These are phyloP conservation scores for Ceyx cyanopectus DNA, from an alignment of 2,113 vertebrate genomes.

Conservation along the genomic window DNA sequence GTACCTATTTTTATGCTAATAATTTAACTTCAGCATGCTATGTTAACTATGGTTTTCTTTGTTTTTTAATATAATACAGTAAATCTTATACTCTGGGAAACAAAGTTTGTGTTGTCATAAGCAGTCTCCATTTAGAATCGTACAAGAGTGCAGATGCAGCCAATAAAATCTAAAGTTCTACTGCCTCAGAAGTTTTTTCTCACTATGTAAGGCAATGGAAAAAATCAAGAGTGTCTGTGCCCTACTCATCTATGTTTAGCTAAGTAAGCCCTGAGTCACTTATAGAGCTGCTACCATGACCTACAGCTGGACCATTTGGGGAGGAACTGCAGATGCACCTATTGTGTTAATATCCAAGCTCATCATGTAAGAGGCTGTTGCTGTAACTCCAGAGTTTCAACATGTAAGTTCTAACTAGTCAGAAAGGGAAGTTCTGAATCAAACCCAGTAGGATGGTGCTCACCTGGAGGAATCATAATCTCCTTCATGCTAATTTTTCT, in stretches of 20 bases:
- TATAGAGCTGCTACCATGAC: not conserved
- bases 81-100: not conserved
- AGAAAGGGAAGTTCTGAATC: not conserved
- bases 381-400: not conserved
- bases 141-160: not conserved
- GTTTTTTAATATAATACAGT: not conserved
- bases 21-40: not conserved
- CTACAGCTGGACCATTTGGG: too few species aligned
- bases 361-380: not conserved
- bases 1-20: not conserved
- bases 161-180: not conserved
- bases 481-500: not conserved
- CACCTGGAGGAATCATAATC: not conserved
- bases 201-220: not conserved
- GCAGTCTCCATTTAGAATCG: not conserved
- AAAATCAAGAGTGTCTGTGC: not conserved
- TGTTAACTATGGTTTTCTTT: not conserved
- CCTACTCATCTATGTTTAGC: not conserved
- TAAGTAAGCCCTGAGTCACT: not conserved
- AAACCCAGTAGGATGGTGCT: not conserved
- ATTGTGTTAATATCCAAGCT: not conserved
- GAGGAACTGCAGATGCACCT: not conserved
- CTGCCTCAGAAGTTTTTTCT: not conserved
- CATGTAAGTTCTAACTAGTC: not conserved
- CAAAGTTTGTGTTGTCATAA: not conserved